phyloP scores from a whole-genome alignment of 1,140 invertebrate species.

The Berghia stephanieae region DNA sequence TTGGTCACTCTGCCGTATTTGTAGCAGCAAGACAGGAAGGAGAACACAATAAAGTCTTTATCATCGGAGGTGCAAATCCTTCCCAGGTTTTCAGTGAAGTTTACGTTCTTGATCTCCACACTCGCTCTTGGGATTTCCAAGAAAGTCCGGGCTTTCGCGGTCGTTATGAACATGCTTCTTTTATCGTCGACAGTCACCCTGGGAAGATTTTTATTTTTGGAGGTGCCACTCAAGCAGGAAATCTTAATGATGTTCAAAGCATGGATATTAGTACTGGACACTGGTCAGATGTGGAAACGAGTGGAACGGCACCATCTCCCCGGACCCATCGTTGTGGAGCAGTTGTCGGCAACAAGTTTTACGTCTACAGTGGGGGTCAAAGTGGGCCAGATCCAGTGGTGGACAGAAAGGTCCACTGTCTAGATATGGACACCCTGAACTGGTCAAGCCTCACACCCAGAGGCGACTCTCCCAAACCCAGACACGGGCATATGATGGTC shows the following conservation, averaged over 20 bases:
- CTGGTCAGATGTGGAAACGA: slow-evolving; percentile 51
- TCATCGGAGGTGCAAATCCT: slow-evolving; percentile 67
- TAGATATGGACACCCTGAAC: slow-evolving; percentile 48
- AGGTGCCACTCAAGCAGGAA: slow-evolving; percentile 64
- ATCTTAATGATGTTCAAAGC: slow-evolving; percentile 64
- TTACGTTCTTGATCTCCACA: slow-evolving; percentile 62
- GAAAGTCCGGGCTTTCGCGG: slow-evolving; percentile 56
- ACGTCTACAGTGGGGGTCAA: slow-evolving; percentile 66
- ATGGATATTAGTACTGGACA: slow-evolving; percentile 51
- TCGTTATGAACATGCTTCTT: slow-evolving; percentile 64
- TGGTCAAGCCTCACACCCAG: slow-evolving; percentile 57
- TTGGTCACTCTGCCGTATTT: slow-evolving; percentile 63
- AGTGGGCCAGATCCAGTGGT: slow-evolving; percentile 61
- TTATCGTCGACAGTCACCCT: slow-evolving; percentile 50
- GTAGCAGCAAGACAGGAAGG: slow-evolving; percentile 42
- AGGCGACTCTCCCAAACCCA: slow-evolving; percentile 61
- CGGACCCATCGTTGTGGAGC: slow-evolving; percentile 62
- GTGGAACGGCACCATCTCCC: slow-evolving; percentile 56
- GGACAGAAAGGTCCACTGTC: slow-evolving; percentile 63
- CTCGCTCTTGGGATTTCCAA: slow-evolving; percentile 60
- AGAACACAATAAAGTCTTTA: slow-evolving; percentile 60
- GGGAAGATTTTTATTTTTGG: slow-evolving; percentile 64
- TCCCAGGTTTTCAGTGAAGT: slow-evolving; percentile 62
- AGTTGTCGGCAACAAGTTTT: slow-evolving; percentile 55
- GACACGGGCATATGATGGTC: slow-evolving; percentile 66